Evolutionary conservation across 2,113 vertebrate genomes (phyloP).

Genomic region (Phalacrocorax carbo): DNA sequence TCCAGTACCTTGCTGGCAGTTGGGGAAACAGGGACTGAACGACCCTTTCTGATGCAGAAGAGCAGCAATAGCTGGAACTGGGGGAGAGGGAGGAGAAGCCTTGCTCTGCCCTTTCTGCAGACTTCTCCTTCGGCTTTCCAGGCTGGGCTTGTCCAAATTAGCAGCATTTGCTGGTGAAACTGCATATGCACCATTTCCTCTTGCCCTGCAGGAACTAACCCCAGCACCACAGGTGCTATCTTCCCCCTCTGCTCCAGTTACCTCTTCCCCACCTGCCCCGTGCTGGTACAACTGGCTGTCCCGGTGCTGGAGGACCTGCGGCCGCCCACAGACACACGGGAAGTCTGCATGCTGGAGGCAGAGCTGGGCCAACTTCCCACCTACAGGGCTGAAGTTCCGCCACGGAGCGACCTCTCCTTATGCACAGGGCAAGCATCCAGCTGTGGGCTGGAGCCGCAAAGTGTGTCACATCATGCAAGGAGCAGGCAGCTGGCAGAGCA

Average conservation of each 20-base stretch:
- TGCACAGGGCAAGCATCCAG: background rate
- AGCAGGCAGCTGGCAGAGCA: conserved; percentile 41
- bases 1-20: fast-evolving
- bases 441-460: background rate
- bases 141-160: background rate
- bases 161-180: background rate
- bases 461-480: background rate
- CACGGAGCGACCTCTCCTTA: background rate
- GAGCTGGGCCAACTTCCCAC: background rate
- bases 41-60: background rate
- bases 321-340: background rate
- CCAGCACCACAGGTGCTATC: background rate
- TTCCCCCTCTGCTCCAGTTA: background rate
- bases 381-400: background rate
- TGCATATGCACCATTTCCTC: background rate
- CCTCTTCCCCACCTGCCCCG: background rate
- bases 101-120: background rate
- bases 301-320: fast-evolving
- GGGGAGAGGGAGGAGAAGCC: background rate
- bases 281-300: background rate
- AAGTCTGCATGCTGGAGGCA: background rate
- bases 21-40: background rate
- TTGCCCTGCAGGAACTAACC: background rate
- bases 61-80: background rate
- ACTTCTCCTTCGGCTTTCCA: background rate